Conservation (phyloP, 2,888 invertebrate species). For the Lordiphosa fenestrarum region DNA sequence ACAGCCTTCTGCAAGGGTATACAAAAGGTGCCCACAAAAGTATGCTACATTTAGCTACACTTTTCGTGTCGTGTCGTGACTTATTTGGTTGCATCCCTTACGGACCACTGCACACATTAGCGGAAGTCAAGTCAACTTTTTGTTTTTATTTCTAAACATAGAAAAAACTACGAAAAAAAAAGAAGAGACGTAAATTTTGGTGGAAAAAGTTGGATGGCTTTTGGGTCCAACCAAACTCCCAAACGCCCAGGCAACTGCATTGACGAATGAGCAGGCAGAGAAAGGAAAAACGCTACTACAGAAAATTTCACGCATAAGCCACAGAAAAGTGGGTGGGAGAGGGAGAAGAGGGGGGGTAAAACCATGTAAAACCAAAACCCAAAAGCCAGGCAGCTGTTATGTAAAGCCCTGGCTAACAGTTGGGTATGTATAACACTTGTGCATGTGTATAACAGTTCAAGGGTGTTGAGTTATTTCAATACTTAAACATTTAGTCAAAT, state of each 20-base stretch:
- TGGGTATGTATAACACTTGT: neutral
- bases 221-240: neutral
- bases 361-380: neutral
- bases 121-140: slow-evolving; percentile 44
- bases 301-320: neutral
- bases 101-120: slow-evolving; percentile 18
- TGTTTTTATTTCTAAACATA: neutral
- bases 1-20: too few species aligned
- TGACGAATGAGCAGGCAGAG: slow-evolving; percentile 10
- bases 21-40: too few species aligned
- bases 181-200: neutral
- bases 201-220: neutral
- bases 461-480: too few species aligned
- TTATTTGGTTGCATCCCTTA: too few species aligned
- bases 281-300: slow-evolving; percentile 3
- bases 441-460: neutral
- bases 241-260: slow-evolving; percentile 3
- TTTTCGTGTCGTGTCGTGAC: too few species aligned
- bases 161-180: neutral
- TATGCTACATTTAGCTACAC: too few species aligned
- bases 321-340: neutral
- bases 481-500: slow-evolving; percentile 5
- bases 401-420: neutral
- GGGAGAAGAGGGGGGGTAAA: neutral
- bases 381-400: neutral